Evolutionary conservation across 2,888 invertebrate species (phyloP).

Genomic region (Colostygia pectinataria): DNA sequence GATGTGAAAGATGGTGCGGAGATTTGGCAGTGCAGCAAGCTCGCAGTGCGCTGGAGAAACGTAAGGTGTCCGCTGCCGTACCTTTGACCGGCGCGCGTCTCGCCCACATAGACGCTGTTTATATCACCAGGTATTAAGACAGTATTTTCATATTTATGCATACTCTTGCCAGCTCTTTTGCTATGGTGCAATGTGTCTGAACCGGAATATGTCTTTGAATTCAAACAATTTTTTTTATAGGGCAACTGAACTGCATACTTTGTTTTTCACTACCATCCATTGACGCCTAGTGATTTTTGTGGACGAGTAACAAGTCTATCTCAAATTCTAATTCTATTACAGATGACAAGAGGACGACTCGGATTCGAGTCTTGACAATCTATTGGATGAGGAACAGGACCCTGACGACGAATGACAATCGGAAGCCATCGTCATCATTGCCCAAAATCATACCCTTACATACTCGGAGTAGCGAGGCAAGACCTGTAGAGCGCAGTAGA

Average conservation of each 20-base stretch:
- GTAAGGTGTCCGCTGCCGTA: conserved; percentile 57
- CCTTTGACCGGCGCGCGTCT: conserved; percentile 62
- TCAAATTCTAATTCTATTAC: conserved; percentile 30
- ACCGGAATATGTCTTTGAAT: too few relatives aligned
- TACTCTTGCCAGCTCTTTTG: too few relatives aligned
- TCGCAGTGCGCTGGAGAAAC: conserved; percentile 59
- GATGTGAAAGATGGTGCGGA: conserved; percentile 77
- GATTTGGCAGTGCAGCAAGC: conserved; percentile 75
- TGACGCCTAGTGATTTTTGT: too few relatives aligned
- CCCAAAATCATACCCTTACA: conserved; percentile 33
- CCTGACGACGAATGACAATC: conserved; percentile 67
- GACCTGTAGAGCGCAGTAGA: conserved; percentile 1
- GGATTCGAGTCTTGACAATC: conserved; percentile 79
- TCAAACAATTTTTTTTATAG: background rate
- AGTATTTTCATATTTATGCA: too few relatives aligned
- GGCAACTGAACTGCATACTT: background rate
- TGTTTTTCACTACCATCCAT: too few relatives aligned
- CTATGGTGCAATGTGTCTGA: too few relatives aligned
- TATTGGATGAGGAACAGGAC: conserved; percentile 67
- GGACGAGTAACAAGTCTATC: too few relatives aligned
- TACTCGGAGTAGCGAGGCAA: conserved; percentile 3
- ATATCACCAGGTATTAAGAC: conserved; percentile 79
- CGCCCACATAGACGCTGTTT: conserved; percentile 82
- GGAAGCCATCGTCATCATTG: conserved; percentile 57
- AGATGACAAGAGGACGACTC: conserved; percentile 81